phyloP scores from a whole-genome alignment of 1,140 invertebrate genomes.

The Triops longicaudatus region DNA sequence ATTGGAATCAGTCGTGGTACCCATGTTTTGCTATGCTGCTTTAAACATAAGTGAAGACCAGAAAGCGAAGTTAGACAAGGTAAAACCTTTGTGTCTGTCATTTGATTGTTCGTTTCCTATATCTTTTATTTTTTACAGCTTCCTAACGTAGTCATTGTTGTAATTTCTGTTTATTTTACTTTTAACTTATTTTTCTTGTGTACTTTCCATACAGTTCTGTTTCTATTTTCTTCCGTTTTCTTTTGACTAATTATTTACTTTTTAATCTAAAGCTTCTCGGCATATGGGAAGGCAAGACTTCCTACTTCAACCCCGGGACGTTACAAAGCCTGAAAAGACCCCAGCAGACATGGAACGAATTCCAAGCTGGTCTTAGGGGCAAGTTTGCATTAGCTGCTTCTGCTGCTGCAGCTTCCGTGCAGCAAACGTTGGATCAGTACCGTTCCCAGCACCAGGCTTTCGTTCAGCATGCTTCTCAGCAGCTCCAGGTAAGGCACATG shows the following conservation, averaged over 20 bases:
- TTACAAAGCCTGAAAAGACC: slow-evolving; percentile 75
- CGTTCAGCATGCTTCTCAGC: slow-evolving; percentile 77
- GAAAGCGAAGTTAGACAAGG: slow-evolving; percentile 79
- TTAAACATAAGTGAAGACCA: slow-evolving; percentile 75
- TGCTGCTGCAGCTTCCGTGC: slow-evolving; percentile 61
- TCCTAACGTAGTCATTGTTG: too few species aligned
- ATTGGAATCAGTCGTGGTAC: slow-evolving; percentile 86
- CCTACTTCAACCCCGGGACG: slow-evolving; percentile 78
- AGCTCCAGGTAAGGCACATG: slow-evolving; percentile 55
- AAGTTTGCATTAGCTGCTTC: slow-evolving; percentile 66
- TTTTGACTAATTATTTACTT: slow-evolving; percentile 24
- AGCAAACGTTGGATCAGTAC: slow-evolving; percentile 64
- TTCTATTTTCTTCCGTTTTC: not conserved
- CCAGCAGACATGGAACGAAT: slow-evolving; percentile 67
- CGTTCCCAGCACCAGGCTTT: slow-evolving; percentile 93
- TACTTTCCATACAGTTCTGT: too few species aligned
- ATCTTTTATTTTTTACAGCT: too few species aligned
- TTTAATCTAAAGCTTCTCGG: slow-evolving; percentile 55
- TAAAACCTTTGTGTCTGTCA: slow-evolving; percentile 32
- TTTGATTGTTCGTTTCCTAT: not conserved
- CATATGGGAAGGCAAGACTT: slow-evolving; percentile 91
- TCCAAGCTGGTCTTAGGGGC: slow-evolving; percentile 69
- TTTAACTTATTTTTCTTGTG: too few species aligned
- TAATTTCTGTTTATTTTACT: too few species aligned
- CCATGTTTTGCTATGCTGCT: slow-evolving; percentile 90